phyloP scores from a whole-genome alignment of 2,888 invertebrate genomes.

The Entomobrya proxima region DNA sequence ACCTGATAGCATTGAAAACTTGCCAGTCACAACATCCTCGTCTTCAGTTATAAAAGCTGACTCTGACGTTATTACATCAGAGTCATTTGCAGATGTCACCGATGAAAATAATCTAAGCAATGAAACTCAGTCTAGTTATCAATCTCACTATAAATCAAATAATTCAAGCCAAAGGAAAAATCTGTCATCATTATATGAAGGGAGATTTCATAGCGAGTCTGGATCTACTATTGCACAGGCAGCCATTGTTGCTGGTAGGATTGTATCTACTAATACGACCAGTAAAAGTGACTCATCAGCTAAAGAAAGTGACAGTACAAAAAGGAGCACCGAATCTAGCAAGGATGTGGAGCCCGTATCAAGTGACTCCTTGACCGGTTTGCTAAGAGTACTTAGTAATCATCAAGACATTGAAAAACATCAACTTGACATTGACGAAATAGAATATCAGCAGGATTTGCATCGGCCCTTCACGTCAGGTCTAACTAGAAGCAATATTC shows the following conservation, averaged over 20 bases:
- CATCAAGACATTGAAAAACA: constrained; percentile 27
- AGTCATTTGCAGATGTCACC: background rate
- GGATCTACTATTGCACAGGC: constrained; percentile 45
- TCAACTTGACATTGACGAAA: background rate
- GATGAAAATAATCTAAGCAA: background rate
- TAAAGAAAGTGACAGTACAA: background rate
- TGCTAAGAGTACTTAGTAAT: constrained; percentile 18
- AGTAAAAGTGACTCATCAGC: background rate
- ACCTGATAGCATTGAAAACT: constrained; percentile 58
- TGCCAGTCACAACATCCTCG: constrained; percentile 49
- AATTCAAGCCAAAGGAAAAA: background rate
- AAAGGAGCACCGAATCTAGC: background rate
- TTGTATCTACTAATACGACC: background rate
- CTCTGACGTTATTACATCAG: constrained; percentile 38
- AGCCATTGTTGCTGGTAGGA: constrained; percentile 1
- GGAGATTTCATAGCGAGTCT: background rate
- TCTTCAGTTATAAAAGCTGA: constrained; percentile 41
- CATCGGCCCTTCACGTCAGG: background rate
- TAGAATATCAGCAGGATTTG: background rate
- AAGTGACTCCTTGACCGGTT: constrained; percentile 32
- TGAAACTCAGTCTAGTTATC: background rate
- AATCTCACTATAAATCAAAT: background rate
- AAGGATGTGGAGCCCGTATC: background rate
- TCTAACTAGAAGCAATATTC: background rate
- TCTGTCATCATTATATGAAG: background rate